phyloP scores from a whole-genome alignment of 2,113 vertebrate genomes.

The Esox niger region DNA sequence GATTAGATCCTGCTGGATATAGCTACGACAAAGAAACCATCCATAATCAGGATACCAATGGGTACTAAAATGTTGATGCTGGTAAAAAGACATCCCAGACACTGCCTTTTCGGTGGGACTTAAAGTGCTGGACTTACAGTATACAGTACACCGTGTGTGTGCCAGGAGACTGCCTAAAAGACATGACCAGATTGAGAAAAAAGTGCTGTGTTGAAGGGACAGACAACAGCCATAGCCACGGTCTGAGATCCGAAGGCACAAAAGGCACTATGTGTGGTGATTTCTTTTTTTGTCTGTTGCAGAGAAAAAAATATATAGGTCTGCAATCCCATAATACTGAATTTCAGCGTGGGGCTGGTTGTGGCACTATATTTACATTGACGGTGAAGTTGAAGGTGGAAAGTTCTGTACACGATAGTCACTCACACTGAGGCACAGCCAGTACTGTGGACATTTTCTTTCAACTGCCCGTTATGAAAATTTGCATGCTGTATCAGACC shows the following conservation, averaged over 20 bases:
- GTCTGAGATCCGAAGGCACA: conserved; percentile 8
- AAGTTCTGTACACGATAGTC: neutral
- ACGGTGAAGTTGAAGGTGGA: neutral
- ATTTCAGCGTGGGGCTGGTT: conserved; percentile 11
- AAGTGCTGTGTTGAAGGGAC: conserved; percentile 19
- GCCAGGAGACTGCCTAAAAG: neutral
- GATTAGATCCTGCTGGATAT: neutral
- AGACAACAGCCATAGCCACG: conserved; percentile 14
- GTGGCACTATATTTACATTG: neutral
- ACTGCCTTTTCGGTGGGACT: neutral
- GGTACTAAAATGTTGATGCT: neutral
- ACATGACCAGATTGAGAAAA: conserved; percentile 13
- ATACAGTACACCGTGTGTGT: conserved; percentile 14
- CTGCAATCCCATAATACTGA: neutral
- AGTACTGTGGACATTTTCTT: neutral
- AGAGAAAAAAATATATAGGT: neutral
- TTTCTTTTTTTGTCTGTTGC: conserved; percentile 25
- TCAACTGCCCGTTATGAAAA: neutral
- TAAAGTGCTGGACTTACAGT: neutral
- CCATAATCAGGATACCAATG: neutral
- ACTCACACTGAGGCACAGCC: neutral
- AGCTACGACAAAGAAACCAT: neutral
- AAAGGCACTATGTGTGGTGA: conserved; percentile 57
- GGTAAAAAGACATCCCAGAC: neutral
- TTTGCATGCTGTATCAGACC: neutral